These are phyloP conservation scores for Ormia ochracea DNA, from an alignment of 2,888 invertebrate species.

Conservation along the genomic window DNA sequence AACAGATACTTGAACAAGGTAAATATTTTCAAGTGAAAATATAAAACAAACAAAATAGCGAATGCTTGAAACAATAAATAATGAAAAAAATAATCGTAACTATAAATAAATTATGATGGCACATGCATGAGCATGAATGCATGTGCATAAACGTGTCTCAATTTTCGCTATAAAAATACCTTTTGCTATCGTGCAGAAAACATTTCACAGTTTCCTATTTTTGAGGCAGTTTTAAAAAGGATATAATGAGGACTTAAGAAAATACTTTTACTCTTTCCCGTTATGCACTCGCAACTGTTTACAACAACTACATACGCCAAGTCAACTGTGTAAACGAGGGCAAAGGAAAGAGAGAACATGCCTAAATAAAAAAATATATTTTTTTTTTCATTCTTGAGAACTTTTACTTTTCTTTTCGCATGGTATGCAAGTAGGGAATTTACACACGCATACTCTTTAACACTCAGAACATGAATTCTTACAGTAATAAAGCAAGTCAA, in stretches of 20 bases:
- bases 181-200: background rate
- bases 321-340: background rate
- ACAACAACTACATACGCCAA: background rate
- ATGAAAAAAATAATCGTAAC: background rate
- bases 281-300: background rate
- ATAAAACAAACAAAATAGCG: background rate
- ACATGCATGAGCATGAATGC: no score
- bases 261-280: conserved; percentile 11
- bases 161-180: background rate
- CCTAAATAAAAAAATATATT: background rate
- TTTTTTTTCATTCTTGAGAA: conserved; percentile 12
- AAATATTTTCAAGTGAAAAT: background rate
- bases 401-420: conserved; percentile 18
- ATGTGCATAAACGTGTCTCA: background rate
- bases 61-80: background rate
- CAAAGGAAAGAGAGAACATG: background rate
- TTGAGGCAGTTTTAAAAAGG: background rate
- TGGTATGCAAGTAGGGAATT: background rate
- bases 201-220: background rate
- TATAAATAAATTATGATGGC: background rate
- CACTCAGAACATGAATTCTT: background rate
- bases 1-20: no score
- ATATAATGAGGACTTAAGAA: background rate
- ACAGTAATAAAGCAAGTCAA: conserved; percentile 36
- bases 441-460: background rate